These are phyloP conservation scores for Pyrochroa serraticornis DNA, from an alignment of 2,888 invertebrate genomes.

Conservation along the genomic window DNA sequence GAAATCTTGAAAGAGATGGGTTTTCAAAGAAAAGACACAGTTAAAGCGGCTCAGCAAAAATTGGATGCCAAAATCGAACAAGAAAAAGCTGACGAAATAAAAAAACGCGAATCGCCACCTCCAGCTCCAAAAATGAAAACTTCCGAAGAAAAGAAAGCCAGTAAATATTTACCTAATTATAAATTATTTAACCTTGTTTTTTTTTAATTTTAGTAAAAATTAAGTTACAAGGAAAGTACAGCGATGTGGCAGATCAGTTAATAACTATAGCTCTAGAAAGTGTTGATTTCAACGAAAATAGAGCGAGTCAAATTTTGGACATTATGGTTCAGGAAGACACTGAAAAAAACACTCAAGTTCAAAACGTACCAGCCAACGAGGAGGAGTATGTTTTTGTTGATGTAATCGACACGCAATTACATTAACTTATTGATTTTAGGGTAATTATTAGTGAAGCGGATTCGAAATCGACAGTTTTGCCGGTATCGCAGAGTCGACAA, in stretches of 20 bases:
- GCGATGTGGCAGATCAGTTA: constrained; percentile 78
- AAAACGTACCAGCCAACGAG: constrained; percentile 32
- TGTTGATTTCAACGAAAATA: constrained; percentile 82
- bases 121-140: constrained; percentile 72
- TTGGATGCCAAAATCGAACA: constrained; percentile 54
- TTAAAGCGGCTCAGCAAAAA: constrained; percentile 60
- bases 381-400: constrained; percentile 50
- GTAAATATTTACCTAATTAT: constrained; percentile 12
- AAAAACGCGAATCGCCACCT: constrained; percentile 28
- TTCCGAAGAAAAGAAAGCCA: constrained; percentile 60
- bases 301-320: constrained; percentile 79
- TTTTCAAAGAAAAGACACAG: constrained; percentile 77
- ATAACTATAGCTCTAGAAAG: constrained; percentile 87
- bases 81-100: constrained; percentile 32
- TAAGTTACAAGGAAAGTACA: constrained; percentile 74
- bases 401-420: not conserved
- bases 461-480: constrained; percentile 33
- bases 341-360: constrained; percentile 9
- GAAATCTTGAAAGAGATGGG: constrained; percentile 82
- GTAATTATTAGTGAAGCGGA: constrained; percentile 23
- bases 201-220: constrained; percentile 66
- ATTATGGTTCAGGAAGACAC: constrained; percentile 73
- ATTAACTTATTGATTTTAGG: constrained; percentile 30
- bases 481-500: constrained; percentile 54
- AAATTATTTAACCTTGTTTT: constrained; percentile 12